Evolutionary conservation across 2,888 invertebrate genomes (phyloP).

Genomic region (Nomada goodeniana): DNA sequence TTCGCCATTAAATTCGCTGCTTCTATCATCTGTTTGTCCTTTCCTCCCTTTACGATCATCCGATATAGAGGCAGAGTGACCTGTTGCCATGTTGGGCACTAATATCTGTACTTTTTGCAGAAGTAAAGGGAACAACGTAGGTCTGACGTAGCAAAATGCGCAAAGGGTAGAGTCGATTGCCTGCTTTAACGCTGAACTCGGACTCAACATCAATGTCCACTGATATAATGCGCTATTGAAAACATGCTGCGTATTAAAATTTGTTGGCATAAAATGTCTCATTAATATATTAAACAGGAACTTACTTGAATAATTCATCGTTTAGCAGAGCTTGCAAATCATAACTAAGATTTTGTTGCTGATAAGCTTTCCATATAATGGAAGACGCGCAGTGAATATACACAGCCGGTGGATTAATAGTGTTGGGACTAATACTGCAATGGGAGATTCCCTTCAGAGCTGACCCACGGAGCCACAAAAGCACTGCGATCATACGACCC

Average conservation of each 20-base stretch:
- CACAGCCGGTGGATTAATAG: slow-evolving; percentile 84
- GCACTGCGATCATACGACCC: slow-evolving; percentile 88
- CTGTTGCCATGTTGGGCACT: slow-evolving; percentile 85
- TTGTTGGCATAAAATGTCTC: background rate
- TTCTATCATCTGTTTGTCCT: slow-evolving; percentile 90
- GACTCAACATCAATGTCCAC: slow-evolving; percentile 90
- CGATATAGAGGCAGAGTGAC: slow-evolving; percentile 86
- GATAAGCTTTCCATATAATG: slow-evolving; percentile 91
- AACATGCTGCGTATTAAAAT: background rate
- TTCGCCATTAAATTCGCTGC: slow-evolving; percentile 85
- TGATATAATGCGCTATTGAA: slow-evolving; percentile 87
- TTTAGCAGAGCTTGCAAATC: slow-evolving; percentile 90
- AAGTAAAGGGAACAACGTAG: slow-evolving; percentile 90
- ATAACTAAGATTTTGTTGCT: slow-evolving; percentile 86
- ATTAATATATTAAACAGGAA: background rate
- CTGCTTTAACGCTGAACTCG: slow-evolving; percentile 91
- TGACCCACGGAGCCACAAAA: slow-evolving; percentile 90
- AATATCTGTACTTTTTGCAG: slow-evolving; percentile 90
- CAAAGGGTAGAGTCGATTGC: slow-evolving; percentile 94
- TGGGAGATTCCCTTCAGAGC: slow-evolving; percentile 85
- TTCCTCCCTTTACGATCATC: slow-evolving; percentile 87
- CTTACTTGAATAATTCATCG: slow-evolving; percentile 90
- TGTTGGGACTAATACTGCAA: slow-evolving; percentile 66
- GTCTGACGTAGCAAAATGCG: slow-evolving; percentile 93
- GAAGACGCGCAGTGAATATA: slow-evolving; percentile 92